phyloP scores from a whole-genome alignment of 2,113 vertebrate genomes.

The Rutilus rutilus region DNA sequence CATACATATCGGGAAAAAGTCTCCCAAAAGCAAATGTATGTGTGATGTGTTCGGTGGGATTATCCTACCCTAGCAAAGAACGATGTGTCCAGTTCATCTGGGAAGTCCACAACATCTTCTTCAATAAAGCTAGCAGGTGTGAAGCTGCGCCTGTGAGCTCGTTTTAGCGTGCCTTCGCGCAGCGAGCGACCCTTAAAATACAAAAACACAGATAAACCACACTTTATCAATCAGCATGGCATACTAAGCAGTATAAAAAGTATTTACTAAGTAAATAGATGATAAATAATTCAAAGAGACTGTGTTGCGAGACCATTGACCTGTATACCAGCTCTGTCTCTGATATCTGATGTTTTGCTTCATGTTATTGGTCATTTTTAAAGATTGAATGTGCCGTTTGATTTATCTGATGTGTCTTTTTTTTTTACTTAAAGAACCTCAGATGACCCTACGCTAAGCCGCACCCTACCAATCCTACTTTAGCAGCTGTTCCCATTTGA shows the following conservation, averaged over 20 bases:
- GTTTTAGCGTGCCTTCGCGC: constrained; percentile 83
- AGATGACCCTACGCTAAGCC: constrained; percentile 3
- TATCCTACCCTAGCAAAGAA: constrained; percentile 92
- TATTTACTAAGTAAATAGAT: neutral
- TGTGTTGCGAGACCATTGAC: neutral
- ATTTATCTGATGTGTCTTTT: neutral
- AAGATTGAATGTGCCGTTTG: neutral
- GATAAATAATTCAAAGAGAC: neutral
- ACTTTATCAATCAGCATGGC: neutral
- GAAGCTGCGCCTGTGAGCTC: constrained; percentile 89
- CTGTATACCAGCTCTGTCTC: neutral
- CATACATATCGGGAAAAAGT: neutral
- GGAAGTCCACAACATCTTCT: constrained; percentile 91
- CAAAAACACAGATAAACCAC: constrained; percentile 10
- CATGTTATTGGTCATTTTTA: neutral
- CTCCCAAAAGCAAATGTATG: neutral
- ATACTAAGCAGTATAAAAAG: neutral
- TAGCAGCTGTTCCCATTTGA: neutral
- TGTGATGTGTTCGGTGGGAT: neutral
- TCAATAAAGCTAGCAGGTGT: constrained; percentile 95
- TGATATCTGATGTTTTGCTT: neutral
- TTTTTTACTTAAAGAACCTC: neutral
- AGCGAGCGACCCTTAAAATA: constrained; percentile 85
- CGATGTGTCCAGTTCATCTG: constrained; percentile 94
- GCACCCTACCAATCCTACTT: neutral